Evolutionary conservation across 2,113 vertebrate species (phyloP).

Genomic region (Casuarius casuarius): DNA sequence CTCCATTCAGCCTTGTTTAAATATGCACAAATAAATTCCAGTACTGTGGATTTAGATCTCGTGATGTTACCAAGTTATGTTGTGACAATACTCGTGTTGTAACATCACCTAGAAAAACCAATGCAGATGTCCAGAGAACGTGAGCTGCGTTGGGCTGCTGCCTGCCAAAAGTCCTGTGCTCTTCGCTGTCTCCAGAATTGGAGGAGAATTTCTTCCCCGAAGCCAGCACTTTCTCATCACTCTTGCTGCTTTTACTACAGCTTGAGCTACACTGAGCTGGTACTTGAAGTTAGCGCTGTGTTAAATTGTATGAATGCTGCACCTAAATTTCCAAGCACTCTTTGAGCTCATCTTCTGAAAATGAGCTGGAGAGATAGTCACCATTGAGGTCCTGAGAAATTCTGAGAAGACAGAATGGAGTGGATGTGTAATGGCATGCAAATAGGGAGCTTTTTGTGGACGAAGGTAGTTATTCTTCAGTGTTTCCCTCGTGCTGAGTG

Average conservation of each 20-base stretch:
- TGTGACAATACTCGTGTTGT: slow-evolving; percentile 31
- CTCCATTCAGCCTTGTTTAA: slow-evolving; percentile 30
- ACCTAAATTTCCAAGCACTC: not conserved
- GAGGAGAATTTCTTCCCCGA: not conserved
- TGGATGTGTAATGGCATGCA: not conserved
- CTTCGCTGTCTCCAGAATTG: not conserved
- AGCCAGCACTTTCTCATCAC: not conserved
- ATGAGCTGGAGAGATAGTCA: not conserved
- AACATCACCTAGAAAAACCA: slow-evolving; percentile 27
- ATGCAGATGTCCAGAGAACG: not conserved
- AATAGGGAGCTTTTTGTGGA: not conserved
- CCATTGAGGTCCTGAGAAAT: not conserved
- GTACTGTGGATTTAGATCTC: not conserved
- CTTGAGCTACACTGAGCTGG: not conserved
- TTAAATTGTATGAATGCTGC: not conserved
- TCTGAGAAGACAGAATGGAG: not conserved
- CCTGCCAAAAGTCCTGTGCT: not conserved
- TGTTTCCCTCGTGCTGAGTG: not conserved
- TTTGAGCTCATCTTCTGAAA: not conserved
- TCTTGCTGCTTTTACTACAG: slow-evolving; percentile 1
- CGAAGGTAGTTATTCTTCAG: not conserved
- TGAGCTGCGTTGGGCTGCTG: not conserved
- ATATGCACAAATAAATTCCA: slow-evolving; percentile 41
- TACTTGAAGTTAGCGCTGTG: not conserved
- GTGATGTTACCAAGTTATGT: slow-evolving; percentile 16